Percentiles rank a stretch among this genome's conserved stretches.
Conservation (phyloP, 2,888 invertebrate species). For the Psylliodes chrysocephalus region DNA sequence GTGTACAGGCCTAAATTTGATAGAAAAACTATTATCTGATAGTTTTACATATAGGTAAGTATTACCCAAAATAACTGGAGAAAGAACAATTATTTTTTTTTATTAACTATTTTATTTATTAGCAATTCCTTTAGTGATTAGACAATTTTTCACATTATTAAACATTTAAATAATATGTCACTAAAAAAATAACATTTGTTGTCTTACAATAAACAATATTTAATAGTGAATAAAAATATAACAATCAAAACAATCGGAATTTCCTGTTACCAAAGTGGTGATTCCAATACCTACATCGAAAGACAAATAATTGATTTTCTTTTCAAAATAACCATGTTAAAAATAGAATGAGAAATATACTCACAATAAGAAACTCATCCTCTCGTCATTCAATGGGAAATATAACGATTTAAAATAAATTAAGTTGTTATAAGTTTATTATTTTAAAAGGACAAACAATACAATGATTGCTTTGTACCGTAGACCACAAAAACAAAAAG, state of each 20-base stretch:
- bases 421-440: background rate
- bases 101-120: no score
- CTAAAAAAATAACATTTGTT: background rate
- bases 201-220: background rate
- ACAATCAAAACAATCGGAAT: background rate
- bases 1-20: no score
- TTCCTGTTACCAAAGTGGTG: background rate
- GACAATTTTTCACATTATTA: no score
- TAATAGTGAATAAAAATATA: background rate
- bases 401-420: background rate
- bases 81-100: no score
- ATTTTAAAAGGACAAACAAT: background rate
- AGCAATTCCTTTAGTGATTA: no score
- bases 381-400: conserved; percentile 2
- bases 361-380: conserved; percentile 20
- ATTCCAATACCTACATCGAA: background rate
- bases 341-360: background rate
- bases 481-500: background rate
- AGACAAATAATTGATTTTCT: background rate
- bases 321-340: conserved; percentile 6
- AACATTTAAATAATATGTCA: background rate
- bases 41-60: no score
- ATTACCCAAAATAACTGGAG: no score
- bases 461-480: background rate
- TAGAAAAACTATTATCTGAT: no score